Evolutionary conservation across 2,888 invertebrate genomes (phyloP).

Genomic region (Napeogenes sylphis): DNA sequence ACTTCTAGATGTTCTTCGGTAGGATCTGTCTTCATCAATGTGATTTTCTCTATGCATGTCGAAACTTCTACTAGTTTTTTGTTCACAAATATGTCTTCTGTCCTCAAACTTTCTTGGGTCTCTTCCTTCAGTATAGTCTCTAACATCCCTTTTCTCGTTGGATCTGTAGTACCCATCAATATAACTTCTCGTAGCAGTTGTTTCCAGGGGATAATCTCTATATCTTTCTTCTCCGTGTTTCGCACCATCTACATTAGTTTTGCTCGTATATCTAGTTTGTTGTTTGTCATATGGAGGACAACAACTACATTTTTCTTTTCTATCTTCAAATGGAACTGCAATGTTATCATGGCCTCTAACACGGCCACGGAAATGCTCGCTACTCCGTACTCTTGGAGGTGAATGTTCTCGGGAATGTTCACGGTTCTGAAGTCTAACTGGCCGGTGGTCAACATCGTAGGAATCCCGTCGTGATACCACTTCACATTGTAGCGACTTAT

Average conservation of each 20-base stretch:
- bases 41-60: constrained; percentile 51
- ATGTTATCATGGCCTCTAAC: constrained; percentile 42
- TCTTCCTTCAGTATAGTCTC: constrained; percentile 43
- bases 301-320: constrained; percentile 41
- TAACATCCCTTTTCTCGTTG: constrained; percentile 40
- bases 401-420: constrained; percentile 46
- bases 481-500: constrained; percentile 68
- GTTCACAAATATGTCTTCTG: constrained; percentile 47
- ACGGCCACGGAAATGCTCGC: constrained; percentile 45
- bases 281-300: constrained; percentile 44
- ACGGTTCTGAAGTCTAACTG: constrained; percentile 40
- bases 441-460: constrained; percentile 44
- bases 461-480: constrained; percentile 41
- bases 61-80: constrained; percentile 61
- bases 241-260: constrained; percentile 44
- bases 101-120: constrained; percentile 44
- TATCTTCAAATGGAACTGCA: constrained; percentile 29
- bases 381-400: constrained; percentile 49
- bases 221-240: constrained; percentile 41
- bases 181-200: constrained; percentile 44
- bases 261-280: constrained; percentile 45
- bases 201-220: constrained; percentile 43
- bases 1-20: constrained; percentile 50
- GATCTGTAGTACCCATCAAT: constrained; percentile 41
- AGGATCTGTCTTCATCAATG: constrained; percentile 44